Conservation (phyloP, 1,140 invertebrate species). For the Zaprionus tsacasi region DNA sequence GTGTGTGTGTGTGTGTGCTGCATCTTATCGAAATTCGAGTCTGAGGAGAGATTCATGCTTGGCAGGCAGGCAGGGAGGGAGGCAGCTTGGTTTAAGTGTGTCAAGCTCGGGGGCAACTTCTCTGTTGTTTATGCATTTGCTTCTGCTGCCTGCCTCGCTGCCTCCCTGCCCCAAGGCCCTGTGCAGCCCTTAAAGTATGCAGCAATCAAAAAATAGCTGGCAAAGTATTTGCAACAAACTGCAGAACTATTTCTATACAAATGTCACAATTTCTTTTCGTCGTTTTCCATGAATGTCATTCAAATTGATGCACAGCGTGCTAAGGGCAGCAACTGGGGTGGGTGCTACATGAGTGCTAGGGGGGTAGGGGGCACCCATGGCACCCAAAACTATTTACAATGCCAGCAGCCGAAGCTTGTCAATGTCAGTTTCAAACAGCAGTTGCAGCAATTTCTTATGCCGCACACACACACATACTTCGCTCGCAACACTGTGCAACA, state of each 20-base stretch:
- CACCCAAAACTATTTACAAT: conserved; percentile 39
- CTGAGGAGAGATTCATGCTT: neutral
- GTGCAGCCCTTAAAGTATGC: conserved; percentile 64
- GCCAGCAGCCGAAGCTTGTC: conserved; percentile 52
- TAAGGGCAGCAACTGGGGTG: conserved; percentile 28
- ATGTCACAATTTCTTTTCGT: conserved; percentile 75
- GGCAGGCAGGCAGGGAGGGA: neutral
- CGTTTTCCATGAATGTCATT: conserved; percentile 78
- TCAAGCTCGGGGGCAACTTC: conserved; percentile 1
- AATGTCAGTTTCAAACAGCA: conserved; percentile 74
- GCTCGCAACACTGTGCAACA: neutral
- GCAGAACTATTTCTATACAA: conserved; percentile 79
- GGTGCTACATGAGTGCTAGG: neutral
- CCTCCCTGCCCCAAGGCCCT: neutral
- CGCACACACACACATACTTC: neutral
- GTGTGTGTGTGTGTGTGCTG: neutral
- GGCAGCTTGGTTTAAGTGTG: conserved; percentile 15
- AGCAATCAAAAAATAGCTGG: conserved; percentile 78
- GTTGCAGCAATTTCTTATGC: conserved; percentile 72
- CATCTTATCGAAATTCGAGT: neutral
- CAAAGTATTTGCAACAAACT: conserved; percentile 73
- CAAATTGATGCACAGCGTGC: conserved; percentile 71
- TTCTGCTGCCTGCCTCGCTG: conserved; percentile 1
- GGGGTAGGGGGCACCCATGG: conserved; percentile 14
- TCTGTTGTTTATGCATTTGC: conserved; percentile 1